phyloP scores from a whole-genome alignment of 2,113 vertebrate species.

The Mobula birostris region DNA sequence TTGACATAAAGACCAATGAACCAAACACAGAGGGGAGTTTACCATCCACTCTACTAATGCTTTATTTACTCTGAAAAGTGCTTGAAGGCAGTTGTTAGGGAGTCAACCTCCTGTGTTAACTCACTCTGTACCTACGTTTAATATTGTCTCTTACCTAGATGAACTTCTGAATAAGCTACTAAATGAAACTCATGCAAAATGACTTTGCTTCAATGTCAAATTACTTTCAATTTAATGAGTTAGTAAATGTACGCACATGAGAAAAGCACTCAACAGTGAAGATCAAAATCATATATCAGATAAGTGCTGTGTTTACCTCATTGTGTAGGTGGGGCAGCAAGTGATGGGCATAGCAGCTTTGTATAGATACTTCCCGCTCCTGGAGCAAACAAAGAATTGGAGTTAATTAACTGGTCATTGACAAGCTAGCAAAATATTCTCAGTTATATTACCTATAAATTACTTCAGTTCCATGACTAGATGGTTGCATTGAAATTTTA shows the following conservation, averaged over 20 bases:
- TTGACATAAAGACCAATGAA: no score
- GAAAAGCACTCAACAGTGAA: not conserved
- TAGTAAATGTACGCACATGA: not conserved
- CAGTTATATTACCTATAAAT: not conserved
- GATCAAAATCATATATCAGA: not conserved
- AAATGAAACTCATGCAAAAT: not conserved
- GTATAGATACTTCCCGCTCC: constrained; percentile 35
- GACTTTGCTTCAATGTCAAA: no score
- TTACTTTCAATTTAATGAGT: not conserved
- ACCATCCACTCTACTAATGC: not conserved
- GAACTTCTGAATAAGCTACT: not conserved
- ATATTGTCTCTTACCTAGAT: not conserved
- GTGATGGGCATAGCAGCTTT: constrained; percentile 28
- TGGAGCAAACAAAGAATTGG: not conserved
- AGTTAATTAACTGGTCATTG: not conserved
- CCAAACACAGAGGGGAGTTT: no score
- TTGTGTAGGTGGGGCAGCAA: constrained; percentile 30
- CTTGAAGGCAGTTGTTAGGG: no score
- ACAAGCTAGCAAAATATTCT: not conserved
- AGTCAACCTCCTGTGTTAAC: no score
- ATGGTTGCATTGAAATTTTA: not conserved
- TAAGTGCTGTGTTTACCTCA: not conserved
- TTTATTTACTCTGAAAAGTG: no score
- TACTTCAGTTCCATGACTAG: not conserved
- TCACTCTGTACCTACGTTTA: not conserved